Percentiles rank a stretch among this genome's conserved stretches.
Conservation (phyloP, 2,888 invertebrate genomes). For the Lamproptera curius region DNA sequence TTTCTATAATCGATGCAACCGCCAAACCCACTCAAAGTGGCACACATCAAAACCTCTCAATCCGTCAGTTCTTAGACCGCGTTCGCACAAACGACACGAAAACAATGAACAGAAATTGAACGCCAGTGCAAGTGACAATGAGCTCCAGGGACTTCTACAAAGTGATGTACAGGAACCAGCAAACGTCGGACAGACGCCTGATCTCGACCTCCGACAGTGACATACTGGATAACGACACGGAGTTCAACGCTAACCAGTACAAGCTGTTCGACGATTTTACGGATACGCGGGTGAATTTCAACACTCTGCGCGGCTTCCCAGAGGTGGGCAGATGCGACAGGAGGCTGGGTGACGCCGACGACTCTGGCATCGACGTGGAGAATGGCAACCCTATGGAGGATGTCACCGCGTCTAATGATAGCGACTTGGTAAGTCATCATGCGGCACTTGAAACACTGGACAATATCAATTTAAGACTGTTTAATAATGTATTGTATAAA, state of each 20-base stretch:
- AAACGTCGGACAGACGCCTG: constrained; percentile 39
- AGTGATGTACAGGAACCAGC: constrained; percentile 54
- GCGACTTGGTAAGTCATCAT: constrained; percentile 74
- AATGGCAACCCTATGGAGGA: constrained; percentile 66
- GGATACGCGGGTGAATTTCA: constrained; percentile 62
- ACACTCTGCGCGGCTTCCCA: constrained; percentile 54
- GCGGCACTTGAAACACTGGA: too few species aligned
- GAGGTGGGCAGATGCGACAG: constrained; percentile 39
- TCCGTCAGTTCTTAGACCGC: constrained; percentile 2
- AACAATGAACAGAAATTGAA: constrained; percentile 22
- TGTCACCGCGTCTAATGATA: constrained; percentile 51
- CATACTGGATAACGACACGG: constrained; percentile 65
- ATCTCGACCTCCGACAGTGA: constrained; percentile 45
- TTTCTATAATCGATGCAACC: constrained; percentile 36
- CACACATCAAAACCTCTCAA: not conserved
- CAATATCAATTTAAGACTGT: too few species aligned
- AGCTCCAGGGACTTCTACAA: constrained; percentile 63
- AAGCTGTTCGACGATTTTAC: constrained; percentile 71
- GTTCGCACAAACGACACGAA: constrained; percentile 22
- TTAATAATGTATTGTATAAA: too few species aligned
- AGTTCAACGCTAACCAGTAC: constrained; percentile 72
- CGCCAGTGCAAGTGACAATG: constrained; percentile 41
- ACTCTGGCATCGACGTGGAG: constrained; percentile 71
- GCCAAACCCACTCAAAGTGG: constrained; percentile 15
- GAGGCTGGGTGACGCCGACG: constrained; percentile 57